Evolutionary conservation across 1,140 invertebrate species (phyloP).

Genomic region (Copidosoma floridanum): DNA sequence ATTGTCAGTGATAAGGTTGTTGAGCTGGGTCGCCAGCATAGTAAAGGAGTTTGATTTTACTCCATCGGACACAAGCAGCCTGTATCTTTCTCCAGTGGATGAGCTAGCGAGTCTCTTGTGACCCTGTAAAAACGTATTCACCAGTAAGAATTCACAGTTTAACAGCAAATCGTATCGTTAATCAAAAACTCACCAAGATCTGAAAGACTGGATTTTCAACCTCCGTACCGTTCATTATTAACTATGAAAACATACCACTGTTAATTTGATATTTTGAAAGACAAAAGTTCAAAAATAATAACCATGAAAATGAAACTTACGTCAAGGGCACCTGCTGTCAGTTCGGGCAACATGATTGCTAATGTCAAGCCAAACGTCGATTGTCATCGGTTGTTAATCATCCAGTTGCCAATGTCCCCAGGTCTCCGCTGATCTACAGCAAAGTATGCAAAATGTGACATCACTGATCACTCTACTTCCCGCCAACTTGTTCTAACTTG

Average conservation of each 20-base stretch:
- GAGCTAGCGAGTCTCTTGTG: slow-evolving; percentile 64
- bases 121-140: slow-evolving; percentile 47
- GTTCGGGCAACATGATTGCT: slow-evolving; percentile 1
- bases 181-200: slow-evolving; percentile 68
- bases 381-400: too few species aligned
- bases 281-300: neutral
- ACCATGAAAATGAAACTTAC: slow-evolving; percentile 10
- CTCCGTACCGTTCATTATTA: slow-evolving; percentile 66
- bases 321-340: slow-evolving; percentile 17
- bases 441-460: too few species aligned
- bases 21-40: slow-evolving; percentile 87
- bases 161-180: too few species aligned
- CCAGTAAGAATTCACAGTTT: neutral
- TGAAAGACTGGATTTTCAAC: slow-evolving; percentile 70
- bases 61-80: slow-evolving; percentile 85
- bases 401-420: too few species aligned
- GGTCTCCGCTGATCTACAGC: too few species aligned
- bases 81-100: slow-evolving; percentile 72
- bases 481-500: too few species aligned
- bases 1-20: slow-evolving; percentile 68
- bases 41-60: slow-evolving; percentile 79
- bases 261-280: too few species aligned
- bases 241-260: slow-evolving; percentile 56
- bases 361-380: too few species aligned
- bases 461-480: too few species aligned